Evolutionary conservation across 2,797 vertebrate genomes (phyloP).

Genomic region (Graptemys geographica): DNA sequence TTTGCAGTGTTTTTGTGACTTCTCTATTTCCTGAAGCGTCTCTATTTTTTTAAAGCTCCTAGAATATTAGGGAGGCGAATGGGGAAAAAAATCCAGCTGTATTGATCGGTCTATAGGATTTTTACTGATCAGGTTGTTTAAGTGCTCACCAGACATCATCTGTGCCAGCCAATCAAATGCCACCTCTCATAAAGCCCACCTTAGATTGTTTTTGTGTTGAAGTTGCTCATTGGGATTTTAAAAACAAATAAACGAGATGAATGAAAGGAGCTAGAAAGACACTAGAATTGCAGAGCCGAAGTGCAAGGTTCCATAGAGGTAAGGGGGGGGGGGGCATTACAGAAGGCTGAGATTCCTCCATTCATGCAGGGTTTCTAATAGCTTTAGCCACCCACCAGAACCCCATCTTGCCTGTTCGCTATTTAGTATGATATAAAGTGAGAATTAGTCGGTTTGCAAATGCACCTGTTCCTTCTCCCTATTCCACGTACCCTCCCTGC

Average conservation of each 20-base stretch:
- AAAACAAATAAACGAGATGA: neutral
- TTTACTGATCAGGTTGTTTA: neutral
- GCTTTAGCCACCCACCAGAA: neutral
- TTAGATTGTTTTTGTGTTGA: neutral
- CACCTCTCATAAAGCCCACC: neutral
- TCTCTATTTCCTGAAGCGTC: neutral
- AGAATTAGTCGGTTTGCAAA: neutral
- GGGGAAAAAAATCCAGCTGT: neutral
- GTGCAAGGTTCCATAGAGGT: neutral
- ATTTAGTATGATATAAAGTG: neutral
- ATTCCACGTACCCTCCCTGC: neutral
- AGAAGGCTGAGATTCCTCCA: neutral
- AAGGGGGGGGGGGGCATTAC: neutral
- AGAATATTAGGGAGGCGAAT: neutral
- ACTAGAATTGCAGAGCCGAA: neutral
- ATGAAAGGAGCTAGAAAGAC: neutral
- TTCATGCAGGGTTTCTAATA: too few relatives aligned
- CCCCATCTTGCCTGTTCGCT: neutral
- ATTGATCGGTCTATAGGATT: neutral
- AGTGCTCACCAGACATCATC: neutral
- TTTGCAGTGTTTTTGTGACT: neutral
- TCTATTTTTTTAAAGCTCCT: neutral
- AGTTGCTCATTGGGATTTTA: neutral
- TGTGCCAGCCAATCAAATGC: neutral
- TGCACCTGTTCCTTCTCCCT: neutral